Percentiles rank a stretch among this genome's conserved stretches.
These are phyloP conservation scores for Cyprinodon brontotheroides DNA, from an alignment of 2,113 vertebrate species.

Conservation along the genomic window DNA sequence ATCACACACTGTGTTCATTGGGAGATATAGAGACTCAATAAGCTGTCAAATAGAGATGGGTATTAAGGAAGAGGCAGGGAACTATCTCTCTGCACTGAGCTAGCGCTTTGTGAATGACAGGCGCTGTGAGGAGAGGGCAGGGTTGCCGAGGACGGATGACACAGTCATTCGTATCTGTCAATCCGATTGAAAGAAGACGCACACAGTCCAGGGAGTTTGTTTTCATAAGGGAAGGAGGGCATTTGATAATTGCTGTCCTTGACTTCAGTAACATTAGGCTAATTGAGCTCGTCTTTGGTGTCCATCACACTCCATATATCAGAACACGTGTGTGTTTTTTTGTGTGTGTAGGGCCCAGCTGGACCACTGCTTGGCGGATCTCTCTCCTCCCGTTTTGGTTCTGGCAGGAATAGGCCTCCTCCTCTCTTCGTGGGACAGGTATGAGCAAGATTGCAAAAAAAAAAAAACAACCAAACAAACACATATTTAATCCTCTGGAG, in stretches of 20 bases:
- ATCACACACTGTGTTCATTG: conserved; percentile 71
- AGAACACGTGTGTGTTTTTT: conserved; percentile 10
- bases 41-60: conserved; percentile 81
- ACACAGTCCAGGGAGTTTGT: conserved; percentile 70
- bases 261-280: conserved; percentile 52
- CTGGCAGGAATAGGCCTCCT: conserved; percentile 70
- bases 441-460: conserved; percentile 17
- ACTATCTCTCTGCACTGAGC: conserved; percentile 74
- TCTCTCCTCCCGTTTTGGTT: conserved; percentile 69
- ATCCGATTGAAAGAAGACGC: conserved; percentile 69
- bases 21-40: conserved; percentile 79
- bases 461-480: conserved; percentile 17
- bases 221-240: conserved; percentile 66
- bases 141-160: conserved; percentile 69
- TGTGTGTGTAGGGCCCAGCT: conserved; percentile 74
- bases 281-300: conserved; percentile 57
- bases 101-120: conserved; percentile 75
- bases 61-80: conserved; percentile 80
- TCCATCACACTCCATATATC: conserved; percentile 36
- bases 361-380: conserved; percentile 77
- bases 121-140: conserved; percentile 66
- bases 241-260: conserved; percentile 72
- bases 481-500: conserved; percentile 65
- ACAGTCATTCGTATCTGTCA: conserved; percentile 76
- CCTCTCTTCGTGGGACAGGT: conserved; percentile 72